Conservation (phyloP, 2,113 vertebrate genomes). For the Antennarius striatus region DNA sequence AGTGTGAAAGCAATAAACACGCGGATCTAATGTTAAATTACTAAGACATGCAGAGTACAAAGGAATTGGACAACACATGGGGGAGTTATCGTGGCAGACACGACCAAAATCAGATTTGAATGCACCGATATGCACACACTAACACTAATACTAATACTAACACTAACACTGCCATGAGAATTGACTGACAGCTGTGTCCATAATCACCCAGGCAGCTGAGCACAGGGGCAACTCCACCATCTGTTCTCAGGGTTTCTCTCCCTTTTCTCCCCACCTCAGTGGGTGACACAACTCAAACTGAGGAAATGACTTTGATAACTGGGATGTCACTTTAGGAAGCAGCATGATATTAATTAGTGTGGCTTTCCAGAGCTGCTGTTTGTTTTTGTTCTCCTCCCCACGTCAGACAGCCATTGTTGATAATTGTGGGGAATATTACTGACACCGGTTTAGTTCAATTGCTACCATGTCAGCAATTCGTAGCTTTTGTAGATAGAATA, state of each 20-base stretch:
- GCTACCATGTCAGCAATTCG: slow-evolving; percentile 28
- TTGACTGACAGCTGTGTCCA: slow-evolving; percentile 78
- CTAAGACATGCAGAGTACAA: slow-evolving; percentile 24
- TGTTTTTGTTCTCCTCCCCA: slow-evolving; percentile 15
- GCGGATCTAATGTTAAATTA: slow-evolving; percentile 3
- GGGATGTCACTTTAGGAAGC: slow-evolving; percentile 36
- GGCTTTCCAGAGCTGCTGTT: slow-evolving; percentile 17
- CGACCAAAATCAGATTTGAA: too few species aligned
- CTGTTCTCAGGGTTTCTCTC: slow-evolving; percentile 57
- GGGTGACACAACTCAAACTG: slow-evolving; percentile 43
- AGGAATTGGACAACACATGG: slow-evolving; percentile 25
- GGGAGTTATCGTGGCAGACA: neutral
- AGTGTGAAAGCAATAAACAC: slow-evolving; percentile 31
- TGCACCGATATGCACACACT: slow-evolving; percentile 4
- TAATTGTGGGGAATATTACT: slow-evolving; percentile 23
- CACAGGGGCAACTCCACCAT: slow-evolving; percentile 70
- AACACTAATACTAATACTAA: neutral
- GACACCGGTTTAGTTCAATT: slow-evolving; percentile 10
- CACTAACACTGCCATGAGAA: slow-evolving; percentile 42
- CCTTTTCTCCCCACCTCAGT: slow-evolving; percentile 36
- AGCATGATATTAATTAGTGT: slow-evolving; percentile 55
- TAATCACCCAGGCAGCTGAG: slow-evolving; percentile 70
- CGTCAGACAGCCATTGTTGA: slow-evolving; percentile 12
- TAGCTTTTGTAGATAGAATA: slow-evolving; percentile 31
- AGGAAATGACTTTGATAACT: slow-evolving; percentile 35